A percentile compares a stretch with the other conserved stretches of the same genome.
Evolutionary conservation across 2,888 invertebrate species (phyloP).

Genomic region (Euzetes globulus): DNA sequence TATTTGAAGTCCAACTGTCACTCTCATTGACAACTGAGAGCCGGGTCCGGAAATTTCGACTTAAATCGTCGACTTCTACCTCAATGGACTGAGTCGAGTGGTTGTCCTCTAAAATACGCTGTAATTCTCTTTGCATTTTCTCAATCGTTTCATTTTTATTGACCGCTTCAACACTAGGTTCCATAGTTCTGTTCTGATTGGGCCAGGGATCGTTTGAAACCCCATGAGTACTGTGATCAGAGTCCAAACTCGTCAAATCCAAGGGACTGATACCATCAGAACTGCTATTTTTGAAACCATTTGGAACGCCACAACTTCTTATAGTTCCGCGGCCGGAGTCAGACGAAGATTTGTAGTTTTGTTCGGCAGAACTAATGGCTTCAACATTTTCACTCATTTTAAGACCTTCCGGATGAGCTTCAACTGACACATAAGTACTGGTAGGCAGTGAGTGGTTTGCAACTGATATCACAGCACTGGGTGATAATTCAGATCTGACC

Average conservation of each 20-base stretch:
- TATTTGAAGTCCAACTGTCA: constrained; percentile 35
- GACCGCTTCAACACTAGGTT: not conserved
- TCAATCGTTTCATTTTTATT: constrained; percentile 19
- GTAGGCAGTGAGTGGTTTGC: not conserved
- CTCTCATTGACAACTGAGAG: constrained; percentile 31
- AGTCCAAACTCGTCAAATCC: constrained; percentile 42
- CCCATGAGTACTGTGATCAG: constrained; percentile 40
- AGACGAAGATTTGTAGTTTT: constrained; percentile 41
- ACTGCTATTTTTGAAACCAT: constrained; percentile 39
- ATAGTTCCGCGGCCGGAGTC: constrained; percentile 44
- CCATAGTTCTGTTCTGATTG: not conserved
- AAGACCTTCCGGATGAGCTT: not conserved
- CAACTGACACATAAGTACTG: not conserved
- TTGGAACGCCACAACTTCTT: constrained; percentile 39
- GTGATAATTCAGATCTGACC: not conserved
- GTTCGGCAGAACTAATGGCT: constrained; percentile 27
- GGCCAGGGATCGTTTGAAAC: not conserved
- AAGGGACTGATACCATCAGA: constrained; percentile 39
- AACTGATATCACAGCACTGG: not conserved
- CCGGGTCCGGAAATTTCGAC: not conserved
- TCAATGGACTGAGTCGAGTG: not conserved
- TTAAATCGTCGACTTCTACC: constrained; percentile 10
- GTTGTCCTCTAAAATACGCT: constrained; percentile 30
- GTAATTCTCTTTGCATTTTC: constrained; percentile 31
- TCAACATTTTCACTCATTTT: not conserved